Evolutionary conservation across 1,140 invertebrate species (phyloP).

Genomic region (Anastatus disparis): DNA sequence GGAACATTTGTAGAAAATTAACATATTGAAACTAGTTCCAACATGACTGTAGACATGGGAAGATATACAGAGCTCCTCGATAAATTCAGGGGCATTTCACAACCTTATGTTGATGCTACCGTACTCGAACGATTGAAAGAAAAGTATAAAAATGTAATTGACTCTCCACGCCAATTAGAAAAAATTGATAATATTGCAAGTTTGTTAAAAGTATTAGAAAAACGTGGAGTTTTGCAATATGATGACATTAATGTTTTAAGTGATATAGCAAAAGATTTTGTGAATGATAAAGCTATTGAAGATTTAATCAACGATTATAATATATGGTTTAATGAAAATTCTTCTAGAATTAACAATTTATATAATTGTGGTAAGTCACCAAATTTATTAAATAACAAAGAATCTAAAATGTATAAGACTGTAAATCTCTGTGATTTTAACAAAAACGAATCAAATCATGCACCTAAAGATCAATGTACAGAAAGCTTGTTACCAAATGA

Average conservation of each 20-base stretch:
- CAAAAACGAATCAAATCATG: no score
- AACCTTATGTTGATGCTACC: slow-evolving; percentile 5
- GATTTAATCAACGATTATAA: slow-evolving; percentile 48
- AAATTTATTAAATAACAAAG: no score
- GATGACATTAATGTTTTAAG: slow-evolving; percentile 48
- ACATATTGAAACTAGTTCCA: no score
- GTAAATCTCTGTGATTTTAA: no score
- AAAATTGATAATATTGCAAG: slow-evolving; percentile 47
- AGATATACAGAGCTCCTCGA: background rate
- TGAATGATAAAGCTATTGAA: slow-evolving; percentile 40
- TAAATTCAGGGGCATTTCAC: background rate
- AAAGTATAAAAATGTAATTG: slow-evolving; percentile 44
- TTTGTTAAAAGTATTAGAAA: slow-evolving; percentile 56
- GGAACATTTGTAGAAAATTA: no score
- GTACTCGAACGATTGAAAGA: slow-evolving; percentile 47
- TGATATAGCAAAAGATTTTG: slow-evolving; percentile 46
- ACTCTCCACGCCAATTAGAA: slow-evolving; percentile 49
- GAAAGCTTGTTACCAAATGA: no score
- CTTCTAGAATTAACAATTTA: slow-evolving; percentile 35
- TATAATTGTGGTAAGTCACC: slow-evolving; percentile 22
- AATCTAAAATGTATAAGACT: no score
- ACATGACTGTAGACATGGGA: background rate
- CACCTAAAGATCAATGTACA: no score
- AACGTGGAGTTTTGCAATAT: slow-evolving; percentile 48
- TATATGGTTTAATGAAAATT: slow-evolving; percentile 42